A percentile compares a stretch with the other conserved stretches of the same genome.
These are phyloP conservation scores for Alectura lathami DNA, from an alignment of 2,113 vertebrate genomes.

Conservation along the genomic window DNA sequence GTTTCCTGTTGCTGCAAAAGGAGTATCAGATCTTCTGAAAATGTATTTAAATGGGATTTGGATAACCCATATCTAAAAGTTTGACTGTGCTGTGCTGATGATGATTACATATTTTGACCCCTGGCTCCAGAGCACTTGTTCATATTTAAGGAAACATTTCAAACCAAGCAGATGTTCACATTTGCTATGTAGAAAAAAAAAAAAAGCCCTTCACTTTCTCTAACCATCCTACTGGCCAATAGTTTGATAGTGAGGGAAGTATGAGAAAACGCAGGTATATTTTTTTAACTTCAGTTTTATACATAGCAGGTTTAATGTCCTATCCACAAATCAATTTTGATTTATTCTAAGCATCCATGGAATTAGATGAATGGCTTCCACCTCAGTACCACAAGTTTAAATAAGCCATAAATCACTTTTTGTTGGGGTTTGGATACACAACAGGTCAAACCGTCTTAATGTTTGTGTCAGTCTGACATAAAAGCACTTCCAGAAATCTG, in stretches of 20 bases:
- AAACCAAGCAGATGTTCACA: not conserved
- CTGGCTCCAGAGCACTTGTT: not conserved
- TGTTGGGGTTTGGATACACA: slow-evolving; percentile 13
- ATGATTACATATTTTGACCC: slow-evolving; percentile 28
- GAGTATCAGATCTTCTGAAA: not conserved
- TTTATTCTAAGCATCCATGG: slow-evolving; percentile 10
- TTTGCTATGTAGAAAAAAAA: not conserved
- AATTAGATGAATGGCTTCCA: slow-evolving; percentile 49
- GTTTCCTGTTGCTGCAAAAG: not conserved
- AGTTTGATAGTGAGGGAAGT: not conserved
- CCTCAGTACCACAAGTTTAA: slow-evolving; percentile 39
- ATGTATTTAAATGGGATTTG: slow-evolving; percentile 23
- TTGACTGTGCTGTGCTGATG: not conserved
- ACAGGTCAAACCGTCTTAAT: slow-evolving; percentile 43
- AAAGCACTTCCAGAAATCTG: slow-evolving; percentile 36
- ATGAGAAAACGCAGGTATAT: slow-evolving; percentile 11
- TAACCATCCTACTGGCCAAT: not conserved
- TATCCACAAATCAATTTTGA: slow-evolving; percentile 33
- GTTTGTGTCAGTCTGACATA: slow-evolving; percentile 50
- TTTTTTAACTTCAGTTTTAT: slow-evolving; percentile 8
- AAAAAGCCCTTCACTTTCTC: not conserved
- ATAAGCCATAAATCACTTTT: slow-evolving; percentile 40
- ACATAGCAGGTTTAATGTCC: slow-evolving; percentile 1
- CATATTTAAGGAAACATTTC: slow-evolving; percentile 23
- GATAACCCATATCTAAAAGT: not conserved